Evolutionary conservation across 2,113 vertebrate genomes (phyloP).

Genomic region (Abramis brama): DNA sequence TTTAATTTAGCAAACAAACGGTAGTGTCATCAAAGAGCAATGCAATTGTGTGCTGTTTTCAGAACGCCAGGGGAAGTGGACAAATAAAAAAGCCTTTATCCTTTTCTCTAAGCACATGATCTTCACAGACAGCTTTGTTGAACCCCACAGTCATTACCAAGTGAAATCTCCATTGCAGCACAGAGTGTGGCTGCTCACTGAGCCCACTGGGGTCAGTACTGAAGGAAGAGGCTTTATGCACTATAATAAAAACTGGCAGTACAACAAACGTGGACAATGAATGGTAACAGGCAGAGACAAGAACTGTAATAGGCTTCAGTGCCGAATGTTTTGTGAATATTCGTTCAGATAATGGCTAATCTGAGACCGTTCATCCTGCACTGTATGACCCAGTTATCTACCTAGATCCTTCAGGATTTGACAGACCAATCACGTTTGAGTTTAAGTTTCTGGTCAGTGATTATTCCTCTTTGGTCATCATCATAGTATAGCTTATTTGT

Average conservation of each 20-base stretch:
- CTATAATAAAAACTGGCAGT: slow-evolving; percentile 13
- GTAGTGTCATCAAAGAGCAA: slow-evolving; percentile 26
- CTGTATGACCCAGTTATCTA: slow-evolving; percentile 28
- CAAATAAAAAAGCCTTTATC: slow-evolving; percentile 51
- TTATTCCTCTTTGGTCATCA: slow-evolving; percentile 24
- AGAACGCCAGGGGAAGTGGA: slow-evolving; percentile 4
- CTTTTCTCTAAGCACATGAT: slow-evolving; percentile 45
- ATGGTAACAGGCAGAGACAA: slow-evolving; percentile 8
- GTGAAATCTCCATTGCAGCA: slow-evolving; percentile 20
- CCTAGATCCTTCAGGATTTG: slow-evolving; percentile 32
- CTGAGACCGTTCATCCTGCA: slow-evolving; percentile 1
- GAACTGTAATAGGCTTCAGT: background rate
- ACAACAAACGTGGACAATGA: slow-evolving; percentile 12
- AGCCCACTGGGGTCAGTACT: background rate
- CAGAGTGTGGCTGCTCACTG: background rate
- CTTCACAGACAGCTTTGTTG: slow-evolving; percentile 32
- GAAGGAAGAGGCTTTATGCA: slow-evolving; percentile 16
- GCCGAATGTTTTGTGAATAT: slow-evolving; percentile 1
- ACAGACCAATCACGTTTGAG: background rate
- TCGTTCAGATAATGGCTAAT: slow-evolving; percentile 6
- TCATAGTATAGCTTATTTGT: background rate
- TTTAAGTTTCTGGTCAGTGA: slow-evolving; percentile 21
- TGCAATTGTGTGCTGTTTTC: slow-evolving; percentile 34
- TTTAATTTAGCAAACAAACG: background rate
- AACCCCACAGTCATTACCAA: slow-evolving; percentile 25